Evolutionary conservation across 2,797 vertebrate species (phyloP).

Genomic region (Apogon talboti): DNA sequence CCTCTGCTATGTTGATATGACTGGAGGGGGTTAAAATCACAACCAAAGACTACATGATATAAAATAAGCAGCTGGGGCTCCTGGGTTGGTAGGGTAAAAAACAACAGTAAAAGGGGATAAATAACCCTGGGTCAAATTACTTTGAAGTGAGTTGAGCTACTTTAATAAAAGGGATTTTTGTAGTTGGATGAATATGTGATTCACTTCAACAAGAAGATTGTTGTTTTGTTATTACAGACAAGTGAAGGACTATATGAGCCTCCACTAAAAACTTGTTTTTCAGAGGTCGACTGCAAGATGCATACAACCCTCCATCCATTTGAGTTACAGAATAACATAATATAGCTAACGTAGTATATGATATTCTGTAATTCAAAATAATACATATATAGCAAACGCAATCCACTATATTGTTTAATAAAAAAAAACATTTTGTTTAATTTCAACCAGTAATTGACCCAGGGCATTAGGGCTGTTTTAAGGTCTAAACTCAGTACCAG

Average conservation of each 20-base stretch:
- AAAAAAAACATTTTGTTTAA: constrained; percentile 32
- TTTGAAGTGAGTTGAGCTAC: constrained; percentile 39
- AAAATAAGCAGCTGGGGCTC: constrained; percentile 56
- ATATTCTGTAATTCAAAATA: constrained; percentile 2
- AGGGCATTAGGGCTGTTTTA: constrained; percentile 32
- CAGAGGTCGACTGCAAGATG: background rate
- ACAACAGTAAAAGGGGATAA: constrained; percentile 40
- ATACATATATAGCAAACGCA: no score
- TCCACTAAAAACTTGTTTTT: background rate
- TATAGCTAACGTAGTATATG: background rate
- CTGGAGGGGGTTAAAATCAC: constrained; percentile 81
- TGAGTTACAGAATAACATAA: background rate
- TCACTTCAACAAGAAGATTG: background rate
- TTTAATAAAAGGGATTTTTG: constrained; percentile 27
- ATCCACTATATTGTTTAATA: constrained; percentile 4
- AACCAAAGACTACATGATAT: constrained; percentile 66
- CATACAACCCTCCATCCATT: constrained; percentile 1
- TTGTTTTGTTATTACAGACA: background rate
- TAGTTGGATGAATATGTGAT: background rate
- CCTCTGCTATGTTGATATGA: constrained; percentile 53
- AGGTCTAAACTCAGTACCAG: constrained; percentile 83
- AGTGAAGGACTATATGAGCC: background rate
- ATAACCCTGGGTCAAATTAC: constrained; percentile 67
- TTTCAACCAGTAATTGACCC: constrained; percentile 60
- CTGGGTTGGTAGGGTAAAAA: constrained; percentile 61